Evolutionary conservation across 2,113 vertebrate genomes (phyloP).

Genomic region (Oncorhynchus gorbuscha): DNA sequence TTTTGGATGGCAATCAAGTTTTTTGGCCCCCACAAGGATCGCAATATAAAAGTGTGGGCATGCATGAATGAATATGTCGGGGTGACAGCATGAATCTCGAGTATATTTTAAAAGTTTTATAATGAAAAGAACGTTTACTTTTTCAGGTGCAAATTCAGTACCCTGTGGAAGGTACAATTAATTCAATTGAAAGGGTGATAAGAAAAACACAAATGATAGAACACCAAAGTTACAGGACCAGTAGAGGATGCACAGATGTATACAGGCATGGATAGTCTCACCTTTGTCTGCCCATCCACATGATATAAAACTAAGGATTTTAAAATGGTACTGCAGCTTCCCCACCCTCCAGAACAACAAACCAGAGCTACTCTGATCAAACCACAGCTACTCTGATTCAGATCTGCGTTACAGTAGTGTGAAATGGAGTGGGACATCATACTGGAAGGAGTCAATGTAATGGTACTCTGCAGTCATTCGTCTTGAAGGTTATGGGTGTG

Average conservation of each 20-base stretch:
- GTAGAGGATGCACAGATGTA: neutral
- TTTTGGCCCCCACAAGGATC: no score
- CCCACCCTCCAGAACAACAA: no score
- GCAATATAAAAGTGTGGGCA: neutral
- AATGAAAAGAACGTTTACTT: neutral
- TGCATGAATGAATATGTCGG: neutral
- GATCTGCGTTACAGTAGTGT: neutral
- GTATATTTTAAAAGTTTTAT: neutral
- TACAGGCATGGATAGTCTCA: no score
- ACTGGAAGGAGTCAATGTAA: neutral
- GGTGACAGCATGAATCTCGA: conserved; percentile 11
- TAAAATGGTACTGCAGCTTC: no score
- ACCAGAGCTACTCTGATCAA: neutral
- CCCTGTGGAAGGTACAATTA: no score
- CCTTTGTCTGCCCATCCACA: neutral
- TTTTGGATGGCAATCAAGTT: no score
- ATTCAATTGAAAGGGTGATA: neutral
- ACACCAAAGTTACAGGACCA: neutral
- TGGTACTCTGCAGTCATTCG: neutral
- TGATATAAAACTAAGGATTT: neutral
- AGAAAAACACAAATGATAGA: neutral
- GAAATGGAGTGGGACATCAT: neutral
- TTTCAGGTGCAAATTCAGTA: neutral
- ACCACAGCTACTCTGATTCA: neutral
- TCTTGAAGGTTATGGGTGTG: neutral